Conservation (phyloP, 2,113 vertebrate species). For the Paramormyrops kingsleyae region DNA sequence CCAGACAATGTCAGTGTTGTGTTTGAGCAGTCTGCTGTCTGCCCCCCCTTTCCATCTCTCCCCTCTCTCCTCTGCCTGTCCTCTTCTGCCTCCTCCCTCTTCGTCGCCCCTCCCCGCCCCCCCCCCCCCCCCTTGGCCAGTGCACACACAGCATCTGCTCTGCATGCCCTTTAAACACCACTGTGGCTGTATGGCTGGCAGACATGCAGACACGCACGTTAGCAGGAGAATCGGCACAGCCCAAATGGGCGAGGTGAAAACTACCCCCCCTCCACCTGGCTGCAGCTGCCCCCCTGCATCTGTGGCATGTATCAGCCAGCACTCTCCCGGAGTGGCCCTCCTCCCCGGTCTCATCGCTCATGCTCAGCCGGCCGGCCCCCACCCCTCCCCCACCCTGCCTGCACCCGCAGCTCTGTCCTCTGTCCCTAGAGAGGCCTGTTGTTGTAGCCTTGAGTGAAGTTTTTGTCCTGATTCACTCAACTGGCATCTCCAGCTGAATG, state of each 20-base stretch:
- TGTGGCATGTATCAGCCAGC: conserved; percentile 66
- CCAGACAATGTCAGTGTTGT: conserved; percentile 16
- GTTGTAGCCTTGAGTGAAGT: not conserved
- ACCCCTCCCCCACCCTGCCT: not conserved
- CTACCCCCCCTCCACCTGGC: not conserved
- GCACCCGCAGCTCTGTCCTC: not conserved
- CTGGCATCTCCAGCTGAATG: not conserved
- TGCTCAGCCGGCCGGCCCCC: not conserved
- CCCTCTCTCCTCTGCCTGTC: not conserved
- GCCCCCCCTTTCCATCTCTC: not conserved
- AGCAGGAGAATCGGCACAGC: not conserved
- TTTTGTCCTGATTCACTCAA: not conserved
- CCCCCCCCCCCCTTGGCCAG: not conserved
- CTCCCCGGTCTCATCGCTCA: conserved; percentile 21
- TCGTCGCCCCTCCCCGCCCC: not conserved
- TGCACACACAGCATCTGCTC: not conserved
- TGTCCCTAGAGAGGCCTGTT: not conserved
- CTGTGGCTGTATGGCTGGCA: not conserved
- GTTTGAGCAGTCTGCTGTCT: not conserved
- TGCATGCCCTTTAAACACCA: not conserved
- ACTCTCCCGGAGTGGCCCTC: conserved; percentile 53
- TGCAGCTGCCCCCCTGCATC: conserved; percentile 40
- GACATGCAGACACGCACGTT: not conserved
- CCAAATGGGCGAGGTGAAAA: not conserved
- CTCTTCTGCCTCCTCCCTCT: not conserved